Base-by-base conservation (phyloP, 2,797 vertebrate species). In the Lagodon rhomboides region DNA sequence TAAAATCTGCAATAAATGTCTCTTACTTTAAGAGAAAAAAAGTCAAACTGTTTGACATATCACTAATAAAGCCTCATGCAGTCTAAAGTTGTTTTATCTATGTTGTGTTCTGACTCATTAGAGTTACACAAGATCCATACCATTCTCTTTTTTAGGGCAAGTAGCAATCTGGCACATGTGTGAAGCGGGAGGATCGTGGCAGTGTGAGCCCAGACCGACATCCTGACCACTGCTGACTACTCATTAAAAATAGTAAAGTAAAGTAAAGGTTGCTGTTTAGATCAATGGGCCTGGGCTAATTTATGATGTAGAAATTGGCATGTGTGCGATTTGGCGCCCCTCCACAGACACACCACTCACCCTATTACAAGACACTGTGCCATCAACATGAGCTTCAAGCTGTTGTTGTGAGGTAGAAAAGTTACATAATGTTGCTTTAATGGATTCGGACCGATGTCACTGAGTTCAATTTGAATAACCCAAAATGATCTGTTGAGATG, bases 11-110 rank as follows among this genome's bases (percentile, higher is more conserved):
- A 66, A 59, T 30, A 34, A 34, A 34, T 34, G 34, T 59, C 18
- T 3, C 5, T 60, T 0, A 58, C 46, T 65, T 38, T 15, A 4
- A 54, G 10, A 54, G 3, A 34, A 22, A 15, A 43, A 18, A 13
- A 25, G 17, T n/a, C 18, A 8, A 30, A 68, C 25, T 69, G 9
- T 1, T 30, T 54, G 50, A 82, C 15, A 30, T 63, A 60, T 49
- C 17, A 41, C 25, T 23, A 75, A 72, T 82, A 74, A 82, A 82
- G 25, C 18, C 7, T 67, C 6, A 17, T 55, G 5, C 13, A 38
- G 9, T 64, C 15, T 75, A 12, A 56, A 62, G n/a, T 12, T 51
- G 30, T 38, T 38, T 38, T 10, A 38, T 56, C 43, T 68, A 27
- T 72, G 30, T 27, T 50, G 16, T 55, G 18, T 49, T 43, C 43